A percentile compares a stretch with the other conserved stretches of the same genome.
These are phyloP conservation scores for Tonatia bakeri DNA, from an alignment of 2,113 vertebrate species.

Conservation along the genomic window DNA sequence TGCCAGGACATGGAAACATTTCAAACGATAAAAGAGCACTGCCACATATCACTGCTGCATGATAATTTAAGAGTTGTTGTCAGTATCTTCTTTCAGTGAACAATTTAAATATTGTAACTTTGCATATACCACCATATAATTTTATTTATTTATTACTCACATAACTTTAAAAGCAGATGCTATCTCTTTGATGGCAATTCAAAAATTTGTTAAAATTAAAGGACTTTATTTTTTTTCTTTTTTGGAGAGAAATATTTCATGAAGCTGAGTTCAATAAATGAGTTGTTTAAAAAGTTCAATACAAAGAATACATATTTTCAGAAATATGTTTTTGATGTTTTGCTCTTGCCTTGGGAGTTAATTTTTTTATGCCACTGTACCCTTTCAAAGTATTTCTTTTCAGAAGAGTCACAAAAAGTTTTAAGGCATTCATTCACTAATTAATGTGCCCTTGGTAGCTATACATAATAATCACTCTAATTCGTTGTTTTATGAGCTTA, in stretches of 20 bases:
- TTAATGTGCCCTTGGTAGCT: constrained; percentile 7
- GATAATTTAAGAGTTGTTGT: not conserved
- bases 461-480: not conserved
- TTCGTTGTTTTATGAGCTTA: constrained; percentile 17
- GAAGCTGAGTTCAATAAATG: constrained; percentile 11
- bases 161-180: not conserved
- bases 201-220: constrained; percentile 30
- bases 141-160: not conserved
- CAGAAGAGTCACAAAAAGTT: not conserved
- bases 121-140: not conserved
- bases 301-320: constrained; percentile 41
- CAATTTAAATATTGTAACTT: not conserved
- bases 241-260: constrained; percentile 7
- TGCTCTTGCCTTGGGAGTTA: constrained; percentile 1
- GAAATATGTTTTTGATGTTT: constrained; percentile 36
- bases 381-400: constrained; percentile 32
- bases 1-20: not conserved
- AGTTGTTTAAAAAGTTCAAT: constrained; percentile 3
- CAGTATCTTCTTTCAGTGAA: not conserved
- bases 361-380: not conserved
- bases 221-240: constrained; percentile 2
- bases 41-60: not conserved
- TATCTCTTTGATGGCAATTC: constrained; percentile 17
- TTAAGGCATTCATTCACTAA: not conserved
- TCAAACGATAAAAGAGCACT: not conserved